Evolutionary conservation across 2,113 vertebrate species (phyloP), one percentile per base, ranked within the genome.

Genomic region (Hypocryptadius cinnamomeus): DNA sequence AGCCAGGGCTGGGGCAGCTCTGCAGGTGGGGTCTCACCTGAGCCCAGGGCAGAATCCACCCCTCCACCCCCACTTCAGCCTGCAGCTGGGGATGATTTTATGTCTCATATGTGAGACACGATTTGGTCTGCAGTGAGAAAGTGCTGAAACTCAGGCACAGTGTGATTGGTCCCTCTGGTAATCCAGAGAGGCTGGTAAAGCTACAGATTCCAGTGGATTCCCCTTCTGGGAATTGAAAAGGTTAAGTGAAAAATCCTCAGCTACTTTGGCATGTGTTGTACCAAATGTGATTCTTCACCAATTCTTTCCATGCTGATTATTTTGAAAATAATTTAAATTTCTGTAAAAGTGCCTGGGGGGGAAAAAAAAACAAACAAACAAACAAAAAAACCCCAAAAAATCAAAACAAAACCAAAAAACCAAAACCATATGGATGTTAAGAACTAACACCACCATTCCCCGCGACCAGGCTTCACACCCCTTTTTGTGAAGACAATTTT

Each of bases 111-210:
- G 7, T 19, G 28, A 50, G 15, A 56, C 1, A n/a, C 20, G 35
- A 40, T 71, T 56, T 30, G 18, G 11, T 54, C 40, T 60, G 63
- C 0, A 6, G 18, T 14, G 13, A 31, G 18, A 60, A 76, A 31
- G 28, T 19, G 28, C 6, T 5, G 4, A 31, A 88, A 24, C 15
- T 50, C 8, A 2, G 39, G 18, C 12, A 27, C 5, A 10, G 11
- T 5, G 33, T 30, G 27, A 22, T 28, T 0, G 1, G n/a, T 68
- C 9, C 27, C 22, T 1, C 1, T 17, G 9, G 11, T 35, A 53
- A 37, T 33, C 30, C 33, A 14, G 45, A 39, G 9, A 27, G 15
- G 31, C 3, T 28, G 2, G 13, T 13, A 28, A 53, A 53, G 11
- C 8, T 20, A 15, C 16, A 22, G 48, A 28, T 68, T 9, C 24